Percentiles rank a stretch among this genome's conserved stretches.
These are phyloP conservation scores for Apis laboriosa DNA, from an alignment of 1,140 invertebrate genomes.

Conservation along the genomic window DNA sequence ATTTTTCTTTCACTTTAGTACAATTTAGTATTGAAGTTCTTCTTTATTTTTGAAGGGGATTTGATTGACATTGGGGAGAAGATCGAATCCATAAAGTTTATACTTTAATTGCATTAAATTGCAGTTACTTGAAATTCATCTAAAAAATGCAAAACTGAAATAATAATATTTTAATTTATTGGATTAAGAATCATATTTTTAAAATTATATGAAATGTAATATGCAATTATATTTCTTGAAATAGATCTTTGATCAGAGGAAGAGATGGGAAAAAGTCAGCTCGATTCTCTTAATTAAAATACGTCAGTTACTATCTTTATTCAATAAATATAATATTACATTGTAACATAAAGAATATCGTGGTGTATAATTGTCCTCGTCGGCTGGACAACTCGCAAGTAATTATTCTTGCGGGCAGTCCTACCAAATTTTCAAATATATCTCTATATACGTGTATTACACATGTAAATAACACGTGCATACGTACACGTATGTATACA, in stretches of 20 bases:
- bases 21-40: too few species aligned
- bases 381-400: slow-evolving; percentile 25
- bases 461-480: neutral
- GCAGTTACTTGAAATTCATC: too few species aligned
- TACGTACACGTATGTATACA: slow-evolving; percentile 39
- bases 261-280: neutral
- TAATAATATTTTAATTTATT: too few species aligned
- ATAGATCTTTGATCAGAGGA: neutral
- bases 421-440: slow-evolving; percentile 55
- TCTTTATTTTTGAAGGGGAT: too few species aligned
- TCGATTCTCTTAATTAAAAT: slow-evolving; percentile 61
- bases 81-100: too few species aligned
- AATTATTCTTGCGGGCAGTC: slow-evolving; percentile 33
- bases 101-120: too few species aligned
- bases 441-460: slow-evolving; percentile 48
- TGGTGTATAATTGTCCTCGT: slow-evolving; percentile 54
- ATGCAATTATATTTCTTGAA: neutral
- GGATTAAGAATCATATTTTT: too few species aligned
- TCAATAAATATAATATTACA: slow-evolving; percentile 76
- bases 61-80: too few species aligned
- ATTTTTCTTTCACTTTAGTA: too few species aligned
- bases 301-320: slow-evolving; percentile 71
- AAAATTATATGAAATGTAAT: too few species aligned
- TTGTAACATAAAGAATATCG: slow-evolving; percentile 70
- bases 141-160: too few species aligned